Conservation (phyloP, 1,140 invertebrate species). For the fruit fly (Drosophila melanogaster) region DNA sequence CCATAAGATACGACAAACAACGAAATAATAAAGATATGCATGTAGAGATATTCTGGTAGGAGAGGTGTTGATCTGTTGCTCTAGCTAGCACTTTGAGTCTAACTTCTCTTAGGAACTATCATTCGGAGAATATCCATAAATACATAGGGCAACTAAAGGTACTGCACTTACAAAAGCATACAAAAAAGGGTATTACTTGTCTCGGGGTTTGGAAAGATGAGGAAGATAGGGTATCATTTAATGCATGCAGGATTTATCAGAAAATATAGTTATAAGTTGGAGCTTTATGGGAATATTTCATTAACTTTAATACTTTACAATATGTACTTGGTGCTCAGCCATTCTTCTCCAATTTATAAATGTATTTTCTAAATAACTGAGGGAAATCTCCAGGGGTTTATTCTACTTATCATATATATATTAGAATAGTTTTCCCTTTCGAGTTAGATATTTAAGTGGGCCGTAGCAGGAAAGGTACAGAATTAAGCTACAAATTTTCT, state of each 20-base stretch:
- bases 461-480: constrained; percentile 28
- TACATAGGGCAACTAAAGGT: constrained; percentile 26
- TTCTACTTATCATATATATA: constrained; percentile 32
- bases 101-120: constrained; percentile 54
- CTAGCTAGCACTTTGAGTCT: constrained; percentile 67
- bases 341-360: constrained; percentile 13
- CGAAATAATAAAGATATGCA: constrained; percentile 58
- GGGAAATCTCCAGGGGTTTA: constrained; percentile 19
- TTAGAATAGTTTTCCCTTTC: constrained; percentile 42
- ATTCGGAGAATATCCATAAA: constrained; percentile 56
- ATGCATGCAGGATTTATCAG: constrained; percentile 45
- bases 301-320: not conserved
- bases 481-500: constrained; percentile 45
- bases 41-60: constrained; percentile 65
- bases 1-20: constrained; percentile 69
- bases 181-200: constrained; percentile 47
- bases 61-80: constrained; percentile 84
- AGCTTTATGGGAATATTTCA: not conserved
- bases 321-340: too few species aligned
- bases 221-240: constrained; percentile 7
- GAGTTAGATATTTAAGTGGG: constrained; percentile 32
- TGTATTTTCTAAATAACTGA: not conserved
- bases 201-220: constrained; percentile 22
- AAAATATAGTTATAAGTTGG: constrained; percentile 33
- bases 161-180: constrained; percentile 59